Evolutionary conservation across 2,888 invertebrate species (phyloP), one percentile per base, ranked within the genome.

Genomic region (Polymixis lichenea): DNA sequence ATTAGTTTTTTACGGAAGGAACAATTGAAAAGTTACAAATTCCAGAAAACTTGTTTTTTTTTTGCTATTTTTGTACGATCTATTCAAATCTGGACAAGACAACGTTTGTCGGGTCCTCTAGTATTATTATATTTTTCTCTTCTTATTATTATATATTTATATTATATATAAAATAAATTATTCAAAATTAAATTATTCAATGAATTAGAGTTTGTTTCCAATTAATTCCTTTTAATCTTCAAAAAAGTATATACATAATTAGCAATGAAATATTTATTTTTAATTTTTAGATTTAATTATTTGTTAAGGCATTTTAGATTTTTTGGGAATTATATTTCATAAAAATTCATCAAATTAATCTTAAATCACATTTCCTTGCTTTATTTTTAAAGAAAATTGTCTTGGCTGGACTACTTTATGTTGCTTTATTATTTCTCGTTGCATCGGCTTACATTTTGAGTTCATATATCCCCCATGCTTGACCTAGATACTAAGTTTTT

Each of bases 331-430:
- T 64, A 19, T 17, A 17, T 69, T 51, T 19, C 22, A 22, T 61
- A 22, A 61, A 32, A 13, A 22, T 0, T 22, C 0, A 61, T 32
- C 7, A 61, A 22, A 60, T 61, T 61, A 61, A 32, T 17, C 7
- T 13, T 13, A 43, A 43, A 55, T 43, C 13, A 55, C 17, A 17
- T 43, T 51, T 38, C 38, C 51, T 49, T 7, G 25, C 15, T 72
- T 32, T 71, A n/a, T 55, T 56, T 49, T 15, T 55, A 49, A 49
- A 32, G 3, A 19, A 15, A 49, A 8, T 32, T 22, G 32, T 73
- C 28, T 77, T 77, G 67, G 55, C 77, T 77, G 61, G 55, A 67
- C 55, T 77, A 77, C 60, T 51, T n/a, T n/a, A 56, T 77, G 68
- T 67, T 71, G 43, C 64, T 68, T 60, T 60, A 22, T 2, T 80